These are phyloP conservation scores for Dorcus parallelipipedus DNA, from an alignment of 2,888 invertebrate genomes.

Conservation along the genomic window DNA sequence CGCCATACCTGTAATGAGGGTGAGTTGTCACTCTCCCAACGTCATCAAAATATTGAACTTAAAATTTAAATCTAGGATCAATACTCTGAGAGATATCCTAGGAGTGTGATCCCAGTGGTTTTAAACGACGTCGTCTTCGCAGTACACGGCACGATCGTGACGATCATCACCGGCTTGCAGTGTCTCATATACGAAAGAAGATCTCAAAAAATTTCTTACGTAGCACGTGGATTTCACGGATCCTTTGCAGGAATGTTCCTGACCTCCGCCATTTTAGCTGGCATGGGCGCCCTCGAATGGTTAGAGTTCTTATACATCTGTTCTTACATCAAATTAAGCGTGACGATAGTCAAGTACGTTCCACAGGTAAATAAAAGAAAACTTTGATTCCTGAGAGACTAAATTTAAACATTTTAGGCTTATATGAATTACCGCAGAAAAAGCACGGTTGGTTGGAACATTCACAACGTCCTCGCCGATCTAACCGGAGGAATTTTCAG, in stretches of 20 bases:
- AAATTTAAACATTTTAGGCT: slow-evolving; percentile 56
- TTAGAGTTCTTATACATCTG: slow-evolving; percentile 86
- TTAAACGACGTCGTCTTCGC: slow-evolving; percentile 91
- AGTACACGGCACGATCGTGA: slow-evolving; percentile 81
- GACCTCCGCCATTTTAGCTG: slow-evolving; percentile 54
- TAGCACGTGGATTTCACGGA: slow-evolving; percentile 52
- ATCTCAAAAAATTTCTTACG: slow-evolving; percentile 74
- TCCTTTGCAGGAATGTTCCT: slow-evolving; percentile 53
- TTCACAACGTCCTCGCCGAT: slow-evolving; percentile 91
- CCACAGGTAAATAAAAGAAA: slow-evolving; percentile 69
- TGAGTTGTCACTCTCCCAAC: slow-evolving; percentile 39
- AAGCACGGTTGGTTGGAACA: slow-evolving; percentile 94
- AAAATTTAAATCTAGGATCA: slow-evolving; percentile 57
- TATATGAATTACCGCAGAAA: slow-evolving; percentile 89
- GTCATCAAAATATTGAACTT: too few species aligned
- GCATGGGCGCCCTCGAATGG: slow-evolving; percentile 66
- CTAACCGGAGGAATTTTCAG: slow-evolving; percentile 88
- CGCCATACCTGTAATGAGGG: slow-evolving; percentile 73
- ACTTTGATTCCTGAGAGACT: not conserved
- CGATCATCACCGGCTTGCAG: slow-evolving; percentile 74
- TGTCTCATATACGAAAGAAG: slow-evolving; percentile 83
- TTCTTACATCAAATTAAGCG: slow-evolving; percentile 87
- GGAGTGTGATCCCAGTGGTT: slow-evolving; percentile 84
- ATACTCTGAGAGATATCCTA: slow-evolving; percentile 73
- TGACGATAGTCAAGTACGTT: slow-evolving; percentile 91